These are phyloP conservation scores for Neotoxoptera formosana DNA, from an alignment of 1,140 invertebrate genomes.

Conservation along the genomic window DNA sequence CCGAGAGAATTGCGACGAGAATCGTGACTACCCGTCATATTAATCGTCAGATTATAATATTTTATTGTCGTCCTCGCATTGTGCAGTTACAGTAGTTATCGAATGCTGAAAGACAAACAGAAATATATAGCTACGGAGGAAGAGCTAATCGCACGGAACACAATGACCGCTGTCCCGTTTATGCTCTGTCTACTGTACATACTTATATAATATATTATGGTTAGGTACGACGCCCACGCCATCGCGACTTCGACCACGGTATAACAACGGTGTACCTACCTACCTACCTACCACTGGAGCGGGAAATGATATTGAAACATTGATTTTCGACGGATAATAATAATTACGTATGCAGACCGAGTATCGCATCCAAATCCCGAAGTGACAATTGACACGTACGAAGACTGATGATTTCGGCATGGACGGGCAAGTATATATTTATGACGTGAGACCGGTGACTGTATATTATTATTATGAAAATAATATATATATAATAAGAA, in stretches of 20 bases:
- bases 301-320: not conserved
- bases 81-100: not conserved
- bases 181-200: not conserved
- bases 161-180: not conserved
- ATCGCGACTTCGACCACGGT: not conserved
- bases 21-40: too few species aligned
- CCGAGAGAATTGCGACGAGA: not conserved
- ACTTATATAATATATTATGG: not conserved
- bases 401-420: not conserved
- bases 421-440: not conserved
- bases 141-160: not conserved
- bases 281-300: too few species aligned
- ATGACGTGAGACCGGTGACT: not conserved
- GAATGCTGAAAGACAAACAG: not conserved
- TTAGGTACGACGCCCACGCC: too few species aligned
- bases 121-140: not conserved
- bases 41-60: not conserved
- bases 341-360: not conserved
- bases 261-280: not conserved
- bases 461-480: not conserved
- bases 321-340: not conserved
- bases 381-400: conserved; percentile 12
- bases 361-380: not conserved
- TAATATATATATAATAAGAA: not conserved
- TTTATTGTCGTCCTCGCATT: not conserved